phyloP scores from a whole-genome alignment of 2,113 vertebrate genomes.

The Eurystomus gularis region DNA sequence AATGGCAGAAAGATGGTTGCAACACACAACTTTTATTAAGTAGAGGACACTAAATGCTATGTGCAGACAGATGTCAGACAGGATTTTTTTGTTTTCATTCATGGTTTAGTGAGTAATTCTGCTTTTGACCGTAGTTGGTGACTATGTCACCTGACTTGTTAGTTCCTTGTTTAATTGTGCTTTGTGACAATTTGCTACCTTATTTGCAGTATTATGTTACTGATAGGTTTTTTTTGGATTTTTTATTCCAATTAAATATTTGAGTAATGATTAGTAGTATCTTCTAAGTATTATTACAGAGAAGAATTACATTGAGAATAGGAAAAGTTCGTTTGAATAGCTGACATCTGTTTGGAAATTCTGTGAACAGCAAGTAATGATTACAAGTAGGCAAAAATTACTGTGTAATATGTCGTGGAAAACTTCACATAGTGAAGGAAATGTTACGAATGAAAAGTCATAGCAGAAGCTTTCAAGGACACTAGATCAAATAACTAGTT shows the following conservation, averaged over 20 bases:
- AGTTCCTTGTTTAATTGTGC: not conserved
- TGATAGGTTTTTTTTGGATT: not conserved
- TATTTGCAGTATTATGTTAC: not conserved
- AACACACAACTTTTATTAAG: not conserved
- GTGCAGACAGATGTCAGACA: too few species aligned
- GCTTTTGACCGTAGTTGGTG: not conserved
- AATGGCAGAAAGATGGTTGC: not conserved
- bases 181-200: not conserved
- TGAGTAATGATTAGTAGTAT: not conserved
- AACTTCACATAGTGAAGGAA: not conserved
- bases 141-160: not conserved
- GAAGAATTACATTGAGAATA: not conserved
- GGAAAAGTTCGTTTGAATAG: not conserved
- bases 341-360: not conserved
- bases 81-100: not conserved
- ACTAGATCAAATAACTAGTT: not conserved
- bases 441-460: not conserved
- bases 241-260: not conserved
- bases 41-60: too few species aligned
- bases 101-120: not conserved
- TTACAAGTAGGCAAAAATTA: not conserved
- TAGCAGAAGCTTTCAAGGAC: not conserved
- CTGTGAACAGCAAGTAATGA: not conserved
- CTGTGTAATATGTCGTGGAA: not conserved
- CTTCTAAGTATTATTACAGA: not conserved